These are phyloP conservation scores for Nesogale talazaci DNA, from an alignment of 2,113 vertebrate genomes.

Conservation along the genomic window DNA sequence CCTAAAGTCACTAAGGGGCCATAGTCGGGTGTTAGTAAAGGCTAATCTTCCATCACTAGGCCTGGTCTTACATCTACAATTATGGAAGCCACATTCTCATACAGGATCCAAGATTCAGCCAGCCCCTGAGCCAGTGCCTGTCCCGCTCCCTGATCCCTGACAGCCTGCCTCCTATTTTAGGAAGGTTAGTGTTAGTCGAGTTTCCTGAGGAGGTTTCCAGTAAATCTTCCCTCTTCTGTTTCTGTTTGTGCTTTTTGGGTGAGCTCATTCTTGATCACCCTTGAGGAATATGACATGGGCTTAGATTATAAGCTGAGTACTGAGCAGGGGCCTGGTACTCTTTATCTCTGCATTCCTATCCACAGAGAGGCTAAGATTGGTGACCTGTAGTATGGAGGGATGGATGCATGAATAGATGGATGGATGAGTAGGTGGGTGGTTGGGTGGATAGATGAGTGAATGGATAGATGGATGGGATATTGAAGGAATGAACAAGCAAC, in stretches of 20 bases:
- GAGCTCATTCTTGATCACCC: neutral
- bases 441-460: too few species aligned
- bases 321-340: neutral
- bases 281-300: neutral
- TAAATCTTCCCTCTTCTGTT: neutral
- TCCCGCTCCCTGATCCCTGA: neutral
- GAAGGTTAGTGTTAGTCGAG: too few species aligned
- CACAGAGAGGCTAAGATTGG: neutral
- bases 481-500: neutral
- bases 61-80: neutral
- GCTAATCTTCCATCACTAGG: neutral
- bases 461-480: neutral
- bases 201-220: neutral
- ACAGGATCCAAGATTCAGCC: neutral
- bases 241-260: neutral
- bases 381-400: neutral
- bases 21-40: neutral
- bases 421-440: too few species aligned
- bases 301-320: neutral
- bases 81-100: neutral
- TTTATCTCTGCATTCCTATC: neutral
- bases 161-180: too few species aligned
- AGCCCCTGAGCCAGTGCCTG: neutral
- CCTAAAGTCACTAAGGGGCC: neutral
- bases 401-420: neutral